Evolutionary conservation across 2,797 vertebrate species (phyloP), one percentile per base, ranked within the genome.

Genomic region (Amazona finschi): DNA sequence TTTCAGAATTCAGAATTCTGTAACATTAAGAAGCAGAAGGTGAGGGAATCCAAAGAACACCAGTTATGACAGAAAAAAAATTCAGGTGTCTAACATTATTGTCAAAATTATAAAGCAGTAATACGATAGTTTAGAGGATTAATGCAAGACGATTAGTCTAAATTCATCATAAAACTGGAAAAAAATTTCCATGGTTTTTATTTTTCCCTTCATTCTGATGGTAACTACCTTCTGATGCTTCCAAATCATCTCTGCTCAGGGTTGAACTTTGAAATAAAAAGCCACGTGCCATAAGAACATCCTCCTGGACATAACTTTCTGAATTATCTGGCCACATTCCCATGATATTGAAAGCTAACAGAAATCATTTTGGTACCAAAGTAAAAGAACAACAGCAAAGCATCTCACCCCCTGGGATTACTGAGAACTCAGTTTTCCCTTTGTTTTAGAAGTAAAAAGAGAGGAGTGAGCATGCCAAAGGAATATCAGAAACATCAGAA

Each of bases 61-160:
- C 16, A 47, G 5, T 28, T 60, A 52, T 20, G 13, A 43, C 12
- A 52, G 11, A n/a, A 39, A 1, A 71, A 21, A 84, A 67, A 79
- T 28, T 53, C 46, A 49, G 22, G 6, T 57, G 24, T 65, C 20
- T 64, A 14, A 6, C 24, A 7, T 58, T 66, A n/a, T 7, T 47
- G 25, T 30, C 12, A 77, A 77, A 74, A 75, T 43, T 72, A 88
- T 24, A 0, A 0, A 58, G 13, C 8, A 25, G 11, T 15, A 12
- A n/a, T 79, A 39, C 49, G 11, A 5, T 19, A 62, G 4, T 65
- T 72, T 89, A 17, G 12, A 75, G 15, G 7, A 43, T 58, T 84
- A 72, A 78, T 46, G 39, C 74, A 89, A 55, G 8, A 21, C 3
- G 8, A 4, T 12, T 44, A 49, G 79, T 79, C 21, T 4, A 89